Evolutionary conservation across 2,113 vertebrate genomes (phyloP), one percentile per base, ranked within the genome.

Genomic region (Fregetta grallaria): DNA sequence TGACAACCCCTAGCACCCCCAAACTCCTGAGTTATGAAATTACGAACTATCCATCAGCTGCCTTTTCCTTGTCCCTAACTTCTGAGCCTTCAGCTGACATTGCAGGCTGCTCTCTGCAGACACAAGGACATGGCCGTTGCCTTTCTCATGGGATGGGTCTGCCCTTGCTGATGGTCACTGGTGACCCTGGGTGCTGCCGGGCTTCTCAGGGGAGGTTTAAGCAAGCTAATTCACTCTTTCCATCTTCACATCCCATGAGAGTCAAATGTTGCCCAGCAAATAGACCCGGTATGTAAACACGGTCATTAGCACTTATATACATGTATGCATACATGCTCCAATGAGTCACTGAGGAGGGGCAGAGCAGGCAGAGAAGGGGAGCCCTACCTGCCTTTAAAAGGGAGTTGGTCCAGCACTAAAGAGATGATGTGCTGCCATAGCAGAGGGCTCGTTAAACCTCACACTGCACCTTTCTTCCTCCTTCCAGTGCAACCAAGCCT

Each of bases 181-280:
- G 13, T 88, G n/a, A 63, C 55, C 44, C n/a, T 82, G 62, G 11
- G 15, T 68, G 63, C 59, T 80, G 23, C 58, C 27, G 1, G 16
- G 25, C n/a, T 80, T 22, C 82, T 75, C 22, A 49, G 27, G 11
- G n/a, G 53, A 82, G 20, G 32, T 82, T 88, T 73, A 49, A 56
- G 45, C 17, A 45, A 49, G 34, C 9, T 83, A 62, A 76, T 83
- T 88, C 53, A 17, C 49, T 59, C 30, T 82, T 82, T 62, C 67
- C 58, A 82, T 8, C 25, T 59, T 75, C 44, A 9, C 40, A 86
- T 40, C 52, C 29, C 59, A 6, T 38, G 40, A 66, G 8, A 92
- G 32, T 85, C 42, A 93, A 92, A 85, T 72, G 77, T 67, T 81
- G 61, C 52, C 65, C 65, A 63, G 61, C 74, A 75, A 76, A 90